Evolutionary conservation across 2,113 vertebrate species (phyloP), one percentile per base, ranked within the genome.

Genomic region (Gallinago jamesoni): DNA sequence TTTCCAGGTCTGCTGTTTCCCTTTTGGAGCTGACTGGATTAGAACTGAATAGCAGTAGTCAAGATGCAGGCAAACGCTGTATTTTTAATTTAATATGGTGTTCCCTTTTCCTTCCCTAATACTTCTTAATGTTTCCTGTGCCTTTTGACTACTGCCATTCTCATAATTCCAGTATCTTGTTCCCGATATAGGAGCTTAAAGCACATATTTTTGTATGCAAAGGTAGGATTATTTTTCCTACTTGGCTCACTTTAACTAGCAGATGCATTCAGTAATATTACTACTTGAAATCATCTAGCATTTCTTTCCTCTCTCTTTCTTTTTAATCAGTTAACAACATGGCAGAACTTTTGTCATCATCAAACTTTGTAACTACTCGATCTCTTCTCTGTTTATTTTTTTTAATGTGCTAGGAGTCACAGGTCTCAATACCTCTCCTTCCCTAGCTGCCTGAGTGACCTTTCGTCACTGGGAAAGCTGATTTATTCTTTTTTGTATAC

Each of bases 331-430:
- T 73, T 47, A 79, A 35, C 3, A 43, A 48, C 19, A 31, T 1
- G 4, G 41, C 16, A 62, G 64, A 81, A 47, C 50, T 50, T 74
- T 7, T 57, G 45, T 69, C 48, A 35, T 63, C 39, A 57, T 41
- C 4, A 4, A 31, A 48, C 31, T 83, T 80, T 31, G n/a, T 45
- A 27, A 52, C 27, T 3, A 3, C 14, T 37, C 0, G 0, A 41
- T 57, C 30, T 60, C 19, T 63, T 79, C 62, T 62, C 19, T 15
- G 4, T 10, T 35, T 25, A 24, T 30, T 41, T 48, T 56, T 70
- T 45, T 28, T 8, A 21, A 28, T 27, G 30, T 35, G n/a, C 19
- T 37, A 30, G 13, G 52, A 59, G 62, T 11, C 56, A 12, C 57
- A 59, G 6, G 12, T 76, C n/a, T 91, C 43, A 55, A 1, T 30